Percentiles rank a stretch among this genome's conserved stretches.
Conservation (phyloP, 2,113 vertebrate species). For the Penelope pileata region DNA sequence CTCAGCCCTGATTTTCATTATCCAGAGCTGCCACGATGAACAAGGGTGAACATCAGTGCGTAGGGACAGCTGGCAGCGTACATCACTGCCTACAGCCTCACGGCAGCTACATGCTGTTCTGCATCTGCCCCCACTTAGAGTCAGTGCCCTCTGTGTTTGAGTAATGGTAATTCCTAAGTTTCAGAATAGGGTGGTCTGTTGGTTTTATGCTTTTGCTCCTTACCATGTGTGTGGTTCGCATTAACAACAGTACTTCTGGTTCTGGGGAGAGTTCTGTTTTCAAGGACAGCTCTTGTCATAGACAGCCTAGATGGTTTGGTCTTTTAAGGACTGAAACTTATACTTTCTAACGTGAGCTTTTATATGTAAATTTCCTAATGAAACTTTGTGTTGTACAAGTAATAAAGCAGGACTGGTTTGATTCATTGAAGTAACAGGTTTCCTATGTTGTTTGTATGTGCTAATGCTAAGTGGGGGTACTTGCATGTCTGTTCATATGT, state of each 20-base stretch:
- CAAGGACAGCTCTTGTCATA: neutral
- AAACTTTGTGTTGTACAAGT: neutral
- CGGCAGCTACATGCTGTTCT: neutral
- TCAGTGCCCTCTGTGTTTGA: neutral
- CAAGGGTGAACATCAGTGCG: fast-evolving
- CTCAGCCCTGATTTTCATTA: fast-evolving
- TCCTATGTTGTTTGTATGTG: neutral
- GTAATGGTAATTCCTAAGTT: neutral
- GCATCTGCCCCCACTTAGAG: neutral
- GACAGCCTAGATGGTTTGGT: neutral
- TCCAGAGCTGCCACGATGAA: neutral
- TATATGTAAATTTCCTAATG: neutral
- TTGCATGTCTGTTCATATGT: neutral
- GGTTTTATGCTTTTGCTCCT: neutral
- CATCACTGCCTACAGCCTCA: neutral
- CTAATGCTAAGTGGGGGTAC: neutral
- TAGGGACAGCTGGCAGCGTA: neutral
- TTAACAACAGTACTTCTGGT: neutral
- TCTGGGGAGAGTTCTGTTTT: neutral
- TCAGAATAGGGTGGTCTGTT: neutral
- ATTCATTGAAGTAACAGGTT: neutral
- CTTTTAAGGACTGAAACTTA: neutral
- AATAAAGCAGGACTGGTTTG: neutral
- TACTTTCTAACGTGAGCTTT: neutral
- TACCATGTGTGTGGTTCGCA: fast-evolving